These are phyloP conservation scores for Aphrophora alni DNA, from an alignment of 2,888 invertebrate species.

Conservation along the genomic window DNA sequence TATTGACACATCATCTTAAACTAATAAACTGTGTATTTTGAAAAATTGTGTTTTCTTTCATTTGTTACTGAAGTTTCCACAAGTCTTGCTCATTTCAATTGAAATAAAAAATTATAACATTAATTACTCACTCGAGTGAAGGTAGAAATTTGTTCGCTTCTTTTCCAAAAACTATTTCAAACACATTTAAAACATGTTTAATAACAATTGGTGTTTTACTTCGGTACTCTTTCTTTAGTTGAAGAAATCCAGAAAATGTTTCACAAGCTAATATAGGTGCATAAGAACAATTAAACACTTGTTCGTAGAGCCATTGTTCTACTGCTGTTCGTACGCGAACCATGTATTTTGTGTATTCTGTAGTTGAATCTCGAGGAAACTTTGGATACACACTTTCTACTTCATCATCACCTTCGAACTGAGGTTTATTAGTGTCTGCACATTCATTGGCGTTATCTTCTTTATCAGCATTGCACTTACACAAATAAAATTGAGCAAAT, in stretches of 20 bases:
- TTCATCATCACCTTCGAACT: neutral
- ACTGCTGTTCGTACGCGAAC: neutral
- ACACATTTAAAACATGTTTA: conserved; percentile 31
- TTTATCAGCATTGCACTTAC: neutral
- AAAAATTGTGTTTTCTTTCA: too few species aligned
- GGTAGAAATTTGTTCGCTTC: conserved; percentile 25
- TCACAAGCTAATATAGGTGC: neutral
- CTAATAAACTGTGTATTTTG: too few species aligned
- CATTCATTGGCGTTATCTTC: neutral
- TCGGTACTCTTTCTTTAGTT: neutral
- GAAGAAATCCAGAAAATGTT: neutral
- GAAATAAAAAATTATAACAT: too few species aligned
- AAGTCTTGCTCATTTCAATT: too few species aligned
- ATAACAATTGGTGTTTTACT: neutral
- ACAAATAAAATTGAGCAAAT: too few species aligned
- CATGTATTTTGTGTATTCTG: conserved; percentile 15
- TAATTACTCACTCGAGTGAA: conserved; percentile 20
- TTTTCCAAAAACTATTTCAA: conserved; percentile 50
- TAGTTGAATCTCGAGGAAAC: neutral
- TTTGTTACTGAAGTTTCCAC: too few species aligned
- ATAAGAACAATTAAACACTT: conserved; percentile 36
- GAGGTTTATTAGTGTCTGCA: too few species aligned
- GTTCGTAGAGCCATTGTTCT: conserved; percentile 7
- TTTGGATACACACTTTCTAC: neutral
- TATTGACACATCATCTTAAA: too few species aligned